Conservation (phyloP, 2,113 vertebrate genomes). For the Desmodus rotundus region DNA sequence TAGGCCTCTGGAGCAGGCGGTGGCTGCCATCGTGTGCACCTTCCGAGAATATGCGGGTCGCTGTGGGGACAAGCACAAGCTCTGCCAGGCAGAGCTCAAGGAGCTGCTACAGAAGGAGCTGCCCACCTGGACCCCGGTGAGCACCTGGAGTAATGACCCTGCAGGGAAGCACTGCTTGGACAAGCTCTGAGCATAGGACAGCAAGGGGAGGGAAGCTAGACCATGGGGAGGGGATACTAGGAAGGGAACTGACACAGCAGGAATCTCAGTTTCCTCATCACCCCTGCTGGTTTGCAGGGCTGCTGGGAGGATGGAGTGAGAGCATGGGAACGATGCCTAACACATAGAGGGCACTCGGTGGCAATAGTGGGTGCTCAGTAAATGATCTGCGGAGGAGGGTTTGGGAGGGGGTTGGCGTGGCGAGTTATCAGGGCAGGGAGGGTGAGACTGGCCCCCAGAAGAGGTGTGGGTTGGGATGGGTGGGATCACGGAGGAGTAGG, state of each 20-base stretch:
- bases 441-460: background rate
- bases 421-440: background rate
- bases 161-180: accelerated
- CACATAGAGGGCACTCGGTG: accelerated
- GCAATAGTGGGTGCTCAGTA: background rate
- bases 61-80: conserved; percentile 56
- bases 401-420: background rate
- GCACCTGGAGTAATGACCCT: background rate
- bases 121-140: conserved; percentile 63
- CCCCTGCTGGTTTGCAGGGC: background rate
- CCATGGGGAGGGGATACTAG: too few relatives aligned
- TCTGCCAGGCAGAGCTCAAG: conserved; percentile 67
- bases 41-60: conserved; percentile 52
- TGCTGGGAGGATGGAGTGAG: background rate
- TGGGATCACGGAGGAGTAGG: too few relatives aligned
- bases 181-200: too few relatives aligned
- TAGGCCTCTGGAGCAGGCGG: conserved; percentile 54
- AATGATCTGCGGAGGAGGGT: background rate
- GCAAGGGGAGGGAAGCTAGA: background rate
- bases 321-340: background rate
- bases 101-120: conserved; percentile 72
- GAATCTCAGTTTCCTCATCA: background rate
- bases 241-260: background rate
- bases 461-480: background rate
- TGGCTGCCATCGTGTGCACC: conserved; percentile 43